These are phyloP conservation scores for Melipona bicolor DNA, from an alignment of 2,888 invertebrate genomes.

Conservation along the genomic window DNA sequence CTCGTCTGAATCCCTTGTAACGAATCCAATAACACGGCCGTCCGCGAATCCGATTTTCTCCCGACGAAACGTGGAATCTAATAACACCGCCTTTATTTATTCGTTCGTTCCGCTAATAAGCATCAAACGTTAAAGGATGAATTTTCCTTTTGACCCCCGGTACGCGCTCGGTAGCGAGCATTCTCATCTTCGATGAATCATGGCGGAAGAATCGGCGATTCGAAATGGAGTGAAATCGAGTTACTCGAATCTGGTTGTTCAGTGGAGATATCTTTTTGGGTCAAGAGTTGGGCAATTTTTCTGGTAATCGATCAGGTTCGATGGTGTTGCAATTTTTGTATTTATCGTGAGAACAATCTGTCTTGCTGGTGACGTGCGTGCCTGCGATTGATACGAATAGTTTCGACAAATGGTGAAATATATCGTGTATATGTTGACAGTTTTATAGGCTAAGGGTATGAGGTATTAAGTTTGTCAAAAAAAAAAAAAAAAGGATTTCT, in stretches of 20 bases:
- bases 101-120: not conserved
- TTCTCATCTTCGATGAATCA: not conserved
- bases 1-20: constrained; percentile 17
- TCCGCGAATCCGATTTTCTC: constrained; percentile 39
- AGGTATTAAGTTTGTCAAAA: no score
- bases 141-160: not conserved
- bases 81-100: constrained; percentile 14
- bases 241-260: not conserved
- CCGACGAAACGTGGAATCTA: constrained; percentile 21
- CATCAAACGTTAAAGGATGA: not conserved
- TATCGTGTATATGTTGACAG: no score
- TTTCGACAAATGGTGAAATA: no score
- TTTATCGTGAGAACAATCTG: no score
- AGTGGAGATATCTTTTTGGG: no score
- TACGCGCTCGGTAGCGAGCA: not conserved
- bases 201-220: not conserved
- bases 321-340: no score
- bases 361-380: no score
- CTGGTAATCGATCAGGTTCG: no score
- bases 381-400: no score
- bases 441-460: no score
- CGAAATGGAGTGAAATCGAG: not conserved
- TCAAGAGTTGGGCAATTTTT: no score
- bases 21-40: constrained; percentile 31
- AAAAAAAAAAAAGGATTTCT: no score